Percentiles rank a stretch among this genome's conserved stretches.
phyloP scores from a whole-genome alignment of 2,113 vertebrate species.

The Ailuropoda melanoleuca region DNA sequence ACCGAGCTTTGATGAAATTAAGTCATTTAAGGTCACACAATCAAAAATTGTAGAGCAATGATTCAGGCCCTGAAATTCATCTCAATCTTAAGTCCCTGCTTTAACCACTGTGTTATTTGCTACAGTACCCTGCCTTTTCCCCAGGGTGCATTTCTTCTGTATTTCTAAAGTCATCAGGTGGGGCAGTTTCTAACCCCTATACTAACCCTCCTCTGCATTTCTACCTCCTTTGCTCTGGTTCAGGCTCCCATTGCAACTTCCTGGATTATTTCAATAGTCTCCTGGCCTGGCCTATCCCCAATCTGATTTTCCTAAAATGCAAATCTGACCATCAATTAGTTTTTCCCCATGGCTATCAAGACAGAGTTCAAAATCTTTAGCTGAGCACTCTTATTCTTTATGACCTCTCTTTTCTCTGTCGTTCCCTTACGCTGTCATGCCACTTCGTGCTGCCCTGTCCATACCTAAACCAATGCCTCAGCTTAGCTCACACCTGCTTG shows the following conservation, averaged over 20 bases:
- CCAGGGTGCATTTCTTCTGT: not conserved
- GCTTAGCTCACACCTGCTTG: not conserved
- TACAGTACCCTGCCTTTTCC: not conserved
- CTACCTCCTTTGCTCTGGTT: not conserved
- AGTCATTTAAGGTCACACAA: not conserved
- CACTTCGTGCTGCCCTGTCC: not conserved
- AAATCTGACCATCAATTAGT: constrained; percentile 12
- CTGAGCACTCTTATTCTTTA: not conserved
- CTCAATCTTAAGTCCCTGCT: not conserved
- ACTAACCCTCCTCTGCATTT: not conserved
- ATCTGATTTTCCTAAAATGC: not conserved
- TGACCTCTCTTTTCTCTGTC: not conserved
- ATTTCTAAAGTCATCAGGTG: not conserved
- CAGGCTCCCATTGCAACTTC: not conserved
- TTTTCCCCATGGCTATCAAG: not conserved
- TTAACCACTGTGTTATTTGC: not conserved
- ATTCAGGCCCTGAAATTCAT: not conserved
- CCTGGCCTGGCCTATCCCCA: not conserved
- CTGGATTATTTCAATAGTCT: not conserved
- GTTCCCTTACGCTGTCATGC: accelerated
- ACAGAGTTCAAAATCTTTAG: not conserved
- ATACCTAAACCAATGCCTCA: not conserved
- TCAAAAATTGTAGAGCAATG: not conserved
- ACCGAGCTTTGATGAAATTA: not conserved
- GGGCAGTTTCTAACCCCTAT: not conserved